Conservation (phyloP, 2,797 vertebrate species). For the Iguana delicatissima region DNA sequence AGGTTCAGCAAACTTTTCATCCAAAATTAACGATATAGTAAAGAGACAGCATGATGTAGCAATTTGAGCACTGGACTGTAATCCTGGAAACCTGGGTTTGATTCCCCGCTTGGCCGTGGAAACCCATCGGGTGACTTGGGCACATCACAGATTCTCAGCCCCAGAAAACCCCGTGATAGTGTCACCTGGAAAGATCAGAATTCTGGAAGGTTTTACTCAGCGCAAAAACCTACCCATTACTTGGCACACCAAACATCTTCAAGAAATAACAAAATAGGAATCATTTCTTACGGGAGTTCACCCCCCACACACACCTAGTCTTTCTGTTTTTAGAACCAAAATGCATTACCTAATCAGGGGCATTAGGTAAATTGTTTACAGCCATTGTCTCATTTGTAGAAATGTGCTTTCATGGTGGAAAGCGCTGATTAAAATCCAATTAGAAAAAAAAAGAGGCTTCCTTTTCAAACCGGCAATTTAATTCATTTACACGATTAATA, state of each 20-base stretch:
- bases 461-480: neutral
- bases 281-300: neutral
- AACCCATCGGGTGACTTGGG: too few relatives aligned
- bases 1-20: too few relatives aligned
- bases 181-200: too few relatives aligned
- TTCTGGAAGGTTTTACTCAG: neutral
- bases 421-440: conserved; percentile 33
- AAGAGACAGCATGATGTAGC: too few relatives aligned
- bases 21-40: too few relatives aligned
- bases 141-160: too few relatives aligned
- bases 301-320: too few relatives aligned
- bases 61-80: too few relatives aligned
- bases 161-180: too few relatives aligned
- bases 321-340: neutral
- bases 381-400: conserved; percentile 21
- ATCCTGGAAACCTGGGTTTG: neutral
- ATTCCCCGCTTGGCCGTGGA: neutral
- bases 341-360: conserved; percentile 18
- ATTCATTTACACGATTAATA: conserved; percentile 8
- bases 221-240: neutral
- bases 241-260: neutral
- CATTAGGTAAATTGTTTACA: conserved; percentile 35
- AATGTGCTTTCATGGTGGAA: conserved; percentile 14
- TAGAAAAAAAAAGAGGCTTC: neutral
- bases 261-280: neutral